Percentiles rank a stretch among this genome's conserved stretches.
These are phyloP conservation scores for Scelioninae gen. 2 DNA, from an alignment of 2,888 invertebrate genomes.

Conservation along the genomic window DNA sequence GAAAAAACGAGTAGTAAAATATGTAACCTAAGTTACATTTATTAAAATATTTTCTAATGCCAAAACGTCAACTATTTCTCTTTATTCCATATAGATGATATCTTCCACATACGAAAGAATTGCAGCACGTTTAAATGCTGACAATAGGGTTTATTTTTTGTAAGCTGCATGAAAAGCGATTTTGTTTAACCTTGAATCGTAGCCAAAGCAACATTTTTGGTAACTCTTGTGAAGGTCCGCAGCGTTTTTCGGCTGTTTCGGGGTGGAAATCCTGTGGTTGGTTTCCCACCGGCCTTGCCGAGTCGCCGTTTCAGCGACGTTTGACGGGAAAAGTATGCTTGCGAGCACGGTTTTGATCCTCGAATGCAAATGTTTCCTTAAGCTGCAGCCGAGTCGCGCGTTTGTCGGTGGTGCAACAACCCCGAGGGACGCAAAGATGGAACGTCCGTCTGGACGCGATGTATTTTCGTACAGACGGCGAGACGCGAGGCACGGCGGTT, in stretches of 20 bases:
- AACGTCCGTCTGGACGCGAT: conserved; percentile 46
- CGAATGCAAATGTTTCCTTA: conserved; percentile 57
- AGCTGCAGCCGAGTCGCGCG: conserved; percentile 20
- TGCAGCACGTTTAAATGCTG: no score
- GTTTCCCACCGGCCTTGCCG: not conserved
- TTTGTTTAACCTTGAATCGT: no score
- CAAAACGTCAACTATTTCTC: no score
- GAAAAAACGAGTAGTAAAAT: no score
- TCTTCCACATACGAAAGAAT: no score
- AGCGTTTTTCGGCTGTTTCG: no score
- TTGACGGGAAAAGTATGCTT: conserved; percentile 32
- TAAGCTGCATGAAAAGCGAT: no score
- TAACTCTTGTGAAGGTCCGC: no score
- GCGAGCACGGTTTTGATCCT: conserved; percentile 42
- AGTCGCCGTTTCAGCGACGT: conserved; percentile 12
- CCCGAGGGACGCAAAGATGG: conserved; percentile 51
- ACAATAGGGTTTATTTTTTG: no score
- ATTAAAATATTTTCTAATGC: no score
- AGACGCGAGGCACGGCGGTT: conserved; percentile 50
- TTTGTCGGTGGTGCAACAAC: conserved; percentile 47
- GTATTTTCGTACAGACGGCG: conserved; percentile 58
- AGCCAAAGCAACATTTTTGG: not conserved
- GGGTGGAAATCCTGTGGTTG: not conserved
- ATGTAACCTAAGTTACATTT: no score
- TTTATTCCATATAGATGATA: no score